Percentiles rank a stretch among this genome's conserved stretches.
Evolutionary conservation across 2,113 vertebrate genomes (phyloP).

Genomic region (Aleadryas rufinucha): DNA sequence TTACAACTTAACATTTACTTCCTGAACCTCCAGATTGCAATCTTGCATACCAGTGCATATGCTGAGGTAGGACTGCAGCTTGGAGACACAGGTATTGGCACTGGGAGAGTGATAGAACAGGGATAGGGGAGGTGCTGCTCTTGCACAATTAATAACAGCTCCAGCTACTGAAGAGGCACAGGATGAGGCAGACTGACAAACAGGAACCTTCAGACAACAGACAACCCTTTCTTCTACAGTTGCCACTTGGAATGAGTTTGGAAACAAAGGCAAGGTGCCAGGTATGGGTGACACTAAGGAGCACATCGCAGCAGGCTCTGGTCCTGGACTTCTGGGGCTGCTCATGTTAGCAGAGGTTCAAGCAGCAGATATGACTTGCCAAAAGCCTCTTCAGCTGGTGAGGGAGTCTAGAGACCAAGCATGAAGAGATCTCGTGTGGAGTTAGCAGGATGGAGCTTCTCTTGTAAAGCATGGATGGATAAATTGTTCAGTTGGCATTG

Average conservation of each 20-base stretch:
- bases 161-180: background rate
- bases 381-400: background rate
- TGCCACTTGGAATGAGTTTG: background rate
- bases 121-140: background rate
- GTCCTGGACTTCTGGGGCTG: background rate
- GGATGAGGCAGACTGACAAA: background rate
- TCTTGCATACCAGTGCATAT: background rate
- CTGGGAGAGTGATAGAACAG: background rate
- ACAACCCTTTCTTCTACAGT: background rate
- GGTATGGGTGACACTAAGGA: background rate
- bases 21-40: background rate
- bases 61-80: background rate
- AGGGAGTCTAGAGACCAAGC: background rate
- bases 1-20: background rate
- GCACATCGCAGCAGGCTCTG: background rate
- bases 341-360: background rate
- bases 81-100: background rate
- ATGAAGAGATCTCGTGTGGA: background rate
- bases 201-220: background rate
- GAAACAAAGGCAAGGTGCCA: background rate
- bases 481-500: background rate
- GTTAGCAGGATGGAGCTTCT: background rate
- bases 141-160: background rate
- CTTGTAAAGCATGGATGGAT: background rate
- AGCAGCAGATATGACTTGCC: background rate